phyloP scores from a whole-genome alignment of 2,888 invertebrate species.

The Eilema caniola region DNA sequence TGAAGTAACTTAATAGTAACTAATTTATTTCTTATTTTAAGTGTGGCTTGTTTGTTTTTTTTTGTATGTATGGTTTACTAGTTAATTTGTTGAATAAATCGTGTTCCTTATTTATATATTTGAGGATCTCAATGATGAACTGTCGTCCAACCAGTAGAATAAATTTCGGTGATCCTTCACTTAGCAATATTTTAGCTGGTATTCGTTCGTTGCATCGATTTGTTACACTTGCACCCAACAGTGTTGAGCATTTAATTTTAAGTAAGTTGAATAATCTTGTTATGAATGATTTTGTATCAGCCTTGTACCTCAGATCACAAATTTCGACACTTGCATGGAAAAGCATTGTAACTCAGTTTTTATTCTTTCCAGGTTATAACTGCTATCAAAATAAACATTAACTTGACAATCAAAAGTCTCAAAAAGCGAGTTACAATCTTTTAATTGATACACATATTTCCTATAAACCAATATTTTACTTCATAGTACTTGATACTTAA shows the following conservation, averaged over 20 bases:
- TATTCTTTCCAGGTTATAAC: background rate
- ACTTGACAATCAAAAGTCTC: background rate
- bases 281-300: background rate
- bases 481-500: conserved; percentile 44
- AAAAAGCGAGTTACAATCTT: background rate
- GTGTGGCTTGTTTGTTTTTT: conserved; percentile 76
- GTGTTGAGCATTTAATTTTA: background rate
- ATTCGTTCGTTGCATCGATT: background rate
- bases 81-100: conserved; percentile 24
- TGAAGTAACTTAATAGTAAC: conserved; percentile 72
- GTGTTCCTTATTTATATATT: conserved; percentile 10
- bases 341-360: background rate
- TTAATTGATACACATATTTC: background rate
- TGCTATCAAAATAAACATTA: background rate
- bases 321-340: background rate
- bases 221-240: background rate
- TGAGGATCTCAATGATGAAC: conserved; percentile 20
- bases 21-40: conserved; percentile 79
- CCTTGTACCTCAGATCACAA: background rate
- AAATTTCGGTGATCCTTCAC: background rate
- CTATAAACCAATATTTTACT: background rate
- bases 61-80: conserved; percentile 47
- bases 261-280: background rate
- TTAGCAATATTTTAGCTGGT: background rate
- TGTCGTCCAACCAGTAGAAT: conserved; percentile 10